A percentile compares a stretch with the other conserved stretches of the same genome.
These are phyloP conservation scores for Benthochromis sp. DNA, from an alignment of 2,113 vertebrate species.

Conservation along the genomic window DNA sequence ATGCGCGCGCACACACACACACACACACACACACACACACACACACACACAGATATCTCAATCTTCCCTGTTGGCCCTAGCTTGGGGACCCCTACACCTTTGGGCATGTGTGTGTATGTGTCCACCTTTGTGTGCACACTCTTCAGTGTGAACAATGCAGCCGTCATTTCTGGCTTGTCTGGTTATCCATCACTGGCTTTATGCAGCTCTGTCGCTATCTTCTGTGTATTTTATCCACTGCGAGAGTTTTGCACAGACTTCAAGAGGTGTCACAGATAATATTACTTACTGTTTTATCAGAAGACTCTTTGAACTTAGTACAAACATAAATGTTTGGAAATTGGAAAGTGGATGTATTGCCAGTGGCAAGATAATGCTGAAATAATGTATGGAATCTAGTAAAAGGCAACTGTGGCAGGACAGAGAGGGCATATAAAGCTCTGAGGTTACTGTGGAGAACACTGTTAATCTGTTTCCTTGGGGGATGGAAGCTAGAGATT, in stretches of 20 bases:
- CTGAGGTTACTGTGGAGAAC: not conserved
- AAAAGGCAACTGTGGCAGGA: not conserved
- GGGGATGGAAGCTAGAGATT: not conserved
- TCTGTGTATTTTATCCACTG: not conserved
- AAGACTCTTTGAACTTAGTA: conserved; percentile 1
- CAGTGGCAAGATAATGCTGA: not conserved
- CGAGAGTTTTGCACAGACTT: not conserved
- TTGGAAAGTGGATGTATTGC: not conserved
- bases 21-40: not conserved
- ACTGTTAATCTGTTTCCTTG: not conserved
- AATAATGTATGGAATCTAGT: not conserved
- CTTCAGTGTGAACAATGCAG: conserved; percentile 33
- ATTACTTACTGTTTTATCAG: conserved; percentile 22
- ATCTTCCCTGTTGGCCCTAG: conserved; percentile 18
- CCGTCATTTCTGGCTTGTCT: not conserved
- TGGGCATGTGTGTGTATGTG: not conserved
- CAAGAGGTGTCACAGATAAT: conserved; percentile 13
- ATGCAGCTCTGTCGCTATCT: not conserved
- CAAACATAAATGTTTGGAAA: not conserved
- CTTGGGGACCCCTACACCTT: not conserved
- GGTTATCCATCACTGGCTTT: conserved; percentile 38
- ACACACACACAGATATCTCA: conserved; percentile 15
- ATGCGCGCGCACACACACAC: not conserved
- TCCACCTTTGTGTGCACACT: not conserved
- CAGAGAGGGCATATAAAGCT: not conserved